These are phyloP conservation scores for Gobio occitaniae DNA, from an alignment of 2,797 vertebrate species.

Conservation along the genomic window DNA sequence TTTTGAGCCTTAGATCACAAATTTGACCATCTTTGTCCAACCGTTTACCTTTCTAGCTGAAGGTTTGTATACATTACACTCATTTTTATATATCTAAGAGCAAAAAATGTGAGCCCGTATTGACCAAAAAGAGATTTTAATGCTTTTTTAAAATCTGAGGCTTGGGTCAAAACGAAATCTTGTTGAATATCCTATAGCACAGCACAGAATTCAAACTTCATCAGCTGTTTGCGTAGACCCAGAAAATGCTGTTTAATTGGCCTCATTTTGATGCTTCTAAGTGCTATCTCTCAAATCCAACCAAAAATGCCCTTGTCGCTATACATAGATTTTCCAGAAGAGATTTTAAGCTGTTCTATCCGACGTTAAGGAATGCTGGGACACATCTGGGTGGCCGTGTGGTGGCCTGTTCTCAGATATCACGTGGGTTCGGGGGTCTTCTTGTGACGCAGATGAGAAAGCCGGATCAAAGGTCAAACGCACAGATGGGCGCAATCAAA, in stretches of 20 bases:
- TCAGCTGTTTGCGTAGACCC: background rate
- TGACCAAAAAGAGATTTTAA: background rate
- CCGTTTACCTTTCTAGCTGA: background rate
- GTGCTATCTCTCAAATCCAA: background rate
- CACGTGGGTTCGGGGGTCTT: constrained; percentile 12
- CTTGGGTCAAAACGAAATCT: background rate
- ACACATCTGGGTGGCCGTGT: constrained; percentile 15
- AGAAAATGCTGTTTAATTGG: background rate
- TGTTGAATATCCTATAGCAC: background rate
- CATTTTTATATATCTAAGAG: background rate
- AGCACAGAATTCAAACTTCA: no score
- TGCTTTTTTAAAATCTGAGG: background rate
- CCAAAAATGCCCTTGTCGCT: background rate
- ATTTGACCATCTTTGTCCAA: background rate
- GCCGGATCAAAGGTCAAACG: constrained; percentile 47
- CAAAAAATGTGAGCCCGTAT: background rate
- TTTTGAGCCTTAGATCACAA: background rate
- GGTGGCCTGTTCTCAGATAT: constrained; percentile 17
- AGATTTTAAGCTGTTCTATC: background rate
- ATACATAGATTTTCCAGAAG: background rate
- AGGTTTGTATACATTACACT: background rate
- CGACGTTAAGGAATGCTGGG: constrained; percentile 15
- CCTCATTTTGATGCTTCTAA: background rate
- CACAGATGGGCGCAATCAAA: constrained; percentile 58
- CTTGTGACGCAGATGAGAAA: constrained; percentile 52